Evolutionary conservation across 2,888 invertebrate genomes (phyloP).

Genomic region (Chalcosyrphus nemorum): DNA sequence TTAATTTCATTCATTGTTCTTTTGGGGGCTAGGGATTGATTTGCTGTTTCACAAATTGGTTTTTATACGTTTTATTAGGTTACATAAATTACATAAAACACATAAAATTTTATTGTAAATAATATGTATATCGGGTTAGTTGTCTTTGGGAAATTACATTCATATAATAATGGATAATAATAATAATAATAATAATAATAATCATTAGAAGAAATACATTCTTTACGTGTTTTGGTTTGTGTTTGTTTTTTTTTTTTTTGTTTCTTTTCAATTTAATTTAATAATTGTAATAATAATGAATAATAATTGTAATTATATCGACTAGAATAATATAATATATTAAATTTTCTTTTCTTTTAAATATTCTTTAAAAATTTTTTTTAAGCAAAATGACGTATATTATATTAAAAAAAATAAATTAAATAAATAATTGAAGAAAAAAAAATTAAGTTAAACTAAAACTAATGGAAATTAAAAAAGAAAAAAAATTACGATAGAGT

Average conservation of each 20-base stretch:
- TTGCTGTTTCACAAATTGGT: neutral
- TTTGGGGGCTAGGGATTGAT: neutral
- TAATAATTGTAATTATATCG: constrained; percentile 68
- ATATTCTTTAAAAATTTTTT: constrained; percentile 14
- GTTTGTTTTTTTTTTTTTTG: constrained; percentile 34
- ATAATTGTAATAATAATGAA: constrained; percentile 58
- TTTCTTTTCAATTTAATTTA: constrained; percentile 48
- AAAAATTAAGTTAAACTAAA: constrained; percentile 27
- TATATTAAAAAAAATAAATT: constrained; percentile 1
- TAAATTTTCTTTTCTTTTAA: constrained; percentile 29
- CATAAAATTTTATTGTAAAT: constrained; percentile 59
- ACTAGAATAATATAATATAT: constrained; percentile 64
- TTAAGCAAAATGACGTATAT: constrained; percentile 47
- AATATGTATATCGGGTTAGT: constrained; percentile 39
- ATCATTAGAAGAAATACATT: constrained; percentile 57
- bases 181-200: constrained; percentile 62
- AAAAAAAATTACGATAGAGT: constrained; percentile 36
- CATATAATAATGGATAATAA: constrained; percentile 53
- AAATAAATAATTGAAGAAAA: constrained; percentile 44
- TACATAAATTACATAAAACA: constrained; percentile 51
- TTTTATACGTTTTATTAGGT: constrained; percentile 19
- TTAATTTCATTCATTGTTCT: constrained; percentile 19
- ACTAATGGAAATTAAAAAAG: constrained; percentile 22
- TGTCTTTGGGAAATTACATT: constrained; percentile 56
- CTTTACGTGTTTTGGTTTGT: constrained; percentile 22